These are phyloP conservation scores for Bacillus rossius DNA, from an alignment of 1,140 invertebrate species.

Conservation along the genomic window DNA sequence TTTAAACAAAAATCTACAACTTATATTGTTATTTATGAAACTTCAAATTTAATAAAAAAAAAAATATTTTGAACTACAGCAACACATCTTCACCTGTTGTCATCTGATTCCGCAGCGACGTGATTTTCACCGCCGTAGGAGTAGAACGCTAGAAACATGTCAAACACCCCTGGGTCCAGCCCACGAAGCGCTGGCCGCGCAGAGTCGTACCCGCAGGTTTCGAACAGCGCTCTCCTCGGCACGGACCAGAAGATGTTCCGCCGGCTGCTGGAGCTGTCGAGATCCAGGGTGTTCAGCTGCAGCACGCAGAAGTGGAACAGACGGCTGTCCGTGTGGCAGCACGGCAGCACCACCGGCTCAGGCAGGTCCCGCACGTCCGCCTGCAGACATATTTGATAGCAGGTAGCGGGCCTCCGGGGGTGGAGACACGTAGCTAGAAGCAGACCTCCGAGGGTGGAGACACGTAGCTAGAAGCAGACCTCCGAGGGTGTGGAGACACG, in stretches of 20 bases:
- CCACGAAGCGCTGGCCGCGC: conserved; percentile 59
- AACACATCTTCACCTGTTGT: too few species aligned
- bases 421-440: too few species aligned
- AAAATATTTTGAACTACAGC: too few species aligned
- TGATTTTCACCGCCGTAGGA: too few species aligned
- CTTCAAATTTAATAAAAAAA: too few species aligned
- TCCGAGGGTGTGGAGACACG: too few species aligned
- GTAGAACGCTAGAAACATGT: conserved; percentile 72
- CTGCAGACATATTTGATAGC: conserved; percentile 48
- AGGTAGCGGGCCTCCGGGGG: too few species aligned
- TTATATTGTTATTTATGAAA: too few species aligned
- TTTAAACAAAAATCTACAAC: too few species aligned
- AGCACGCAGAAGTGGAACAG: conserved; percentile 73
- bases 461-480: too few species aligned
- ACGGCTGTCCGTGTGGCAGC: conserved; percentile 68
- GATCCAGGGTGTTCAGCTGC: conserved; percentile 78
- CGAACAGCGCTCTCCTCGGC: conserved; percentile 58
- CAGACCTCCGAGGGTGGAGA: too few species aligned
- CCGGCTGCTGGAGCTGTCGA: conserved; percentile 50
- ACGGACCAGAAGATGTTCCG: conserved; percentile 78
- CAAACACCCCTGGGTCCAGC: conserved; percentile 73
- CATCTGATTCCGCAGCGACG: too few species aligned
- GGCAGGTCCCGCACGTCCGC: conserved; percentile 57
- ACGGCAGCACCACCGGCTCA: conserved; percentile 74
- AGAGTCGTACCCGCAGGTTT: conserved; percentile 53